These are phyloP conservation scores for Blomia tropicalis DNA, from an alignment of 2,888 invertebrate species.

Conservation along the genomic window DNA sequence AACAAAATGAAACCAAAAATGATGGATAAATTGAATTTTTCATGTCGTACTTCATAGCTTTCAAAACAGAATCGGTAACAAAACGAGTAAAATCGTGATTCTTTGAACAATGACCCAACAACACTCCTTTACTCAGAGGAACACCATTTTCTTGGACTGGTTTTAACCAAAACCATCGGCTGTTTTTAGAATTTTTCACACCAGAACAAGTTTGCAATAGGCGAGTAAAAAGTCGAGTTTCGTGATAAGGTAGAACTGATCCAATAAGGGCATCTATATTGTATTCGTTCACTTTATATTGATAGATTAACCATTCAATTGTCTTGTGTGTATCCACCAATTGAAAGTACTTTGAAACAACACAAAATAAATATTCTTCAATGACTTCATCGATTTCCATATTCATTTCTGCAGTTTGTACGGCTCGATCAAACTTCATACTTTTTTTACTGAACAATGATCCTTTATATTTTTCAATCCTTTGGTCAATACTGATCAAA, in stretches of 20 bases:
- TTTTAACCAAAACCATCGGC: slow-evolving; percentile 59
- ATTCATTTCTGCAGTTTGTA: slow-evolving; percentile 58
- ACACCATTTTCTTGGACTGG: slow-evolving; percentile 56
- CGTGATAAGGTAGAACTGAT: slow-evolving; percentile 76
- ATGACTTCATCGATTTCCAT: slow-evolving; percentile 56
- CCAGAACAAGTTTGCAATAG: slow-evolving; percentile 53
- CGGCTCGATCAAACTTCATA: slow-evolving; percentile 59
- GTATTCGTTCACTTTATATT: slow-evolving; percentile 62
- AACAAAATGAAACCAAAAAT: slow-evolving; percentile 19
- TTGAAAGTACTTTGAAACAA: slow-evolving; percentile 69
- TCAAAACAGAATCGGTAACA: slow-evolving; percentile 45
- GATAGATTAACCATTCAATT: slow-evolving; percentile 82
- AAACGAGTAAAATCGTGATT: slow-evolving; percentile 48
- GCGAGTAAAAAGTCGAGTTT: slow-evolving; percentile 67
- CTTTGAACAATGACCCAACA: slow-evolving; percentile 55
- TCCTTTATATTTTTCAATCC: slow-evolving; percentile 54
- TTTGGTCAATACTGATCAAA: slow-evolving; percentile 52
- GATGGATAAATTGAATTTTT: slow-evolving; percentile 4
- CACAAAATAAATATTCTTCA: slow-evolving; percentile 52
- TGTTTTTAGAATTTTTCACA: slow-evolving; percentile 42
- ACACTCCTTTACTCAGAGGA: slow-evolving; percentile 51
- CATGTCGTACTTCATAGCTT: slow-evolving; percentile 33
- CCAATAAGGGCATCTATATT: slow-evolving; percentile 64
- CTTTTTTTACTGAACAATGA: slow-evolving; percentile 61
- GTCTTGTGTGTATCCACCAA: slow-evolving; percentile 70